Evolutionary conservation across 2,797 vertebrate genomes (phyloP).

Genomic region (Emys orbicularis): DNA sequence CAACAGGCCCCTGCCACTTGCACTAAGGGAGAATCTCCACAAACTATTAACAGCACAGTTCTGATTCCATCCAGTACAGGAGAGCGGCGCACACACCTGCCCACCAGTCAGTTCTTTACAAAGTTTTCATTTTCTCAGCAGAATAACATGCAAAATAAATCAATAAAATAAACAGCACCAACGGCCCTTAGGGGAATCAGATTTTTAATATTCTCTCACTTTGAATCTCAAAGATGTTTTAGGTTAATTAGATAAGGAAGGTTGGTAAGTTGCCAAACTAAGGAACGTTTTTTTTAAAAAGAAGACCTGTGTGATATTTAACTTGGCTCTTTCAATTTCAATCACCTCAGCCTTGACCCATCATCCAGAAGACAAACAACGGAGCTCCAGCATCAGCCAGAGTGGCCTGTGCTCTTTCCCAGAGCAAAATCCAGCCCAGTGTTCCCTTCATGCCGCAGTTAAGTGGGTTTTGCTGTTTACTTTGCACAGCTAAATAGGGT

Average conservation of each 20-base stretch:
- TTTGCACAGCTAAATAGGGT: background rate
- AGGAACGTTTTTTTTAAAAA: background rate
- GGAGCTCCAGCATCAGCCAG: background rate
- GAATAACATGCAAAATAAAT: background rate
- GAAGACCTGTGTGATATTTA: background rate
- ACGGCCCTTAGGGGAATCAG: background rate
- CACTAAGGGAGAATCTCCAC: background rate
- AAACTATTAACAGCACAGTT: background rate
- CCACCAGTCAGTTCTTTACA: background rate
- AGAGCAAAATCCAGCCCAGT: background rate
- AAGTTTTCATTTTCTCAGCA: background rate
- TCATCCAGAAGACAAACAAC: background rate
- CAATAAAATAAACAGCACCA: background rate
- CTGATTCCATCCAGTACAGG: no score
- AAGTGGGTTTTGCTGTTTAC: rapidly evolving
- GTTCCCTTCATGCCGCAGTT: rapidly evolving
- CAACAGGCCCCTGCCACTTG: background rate
- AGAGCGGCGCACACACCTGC: no score
- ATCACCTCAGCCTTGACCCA: background rate
- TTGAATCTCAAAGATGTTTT: background rate
- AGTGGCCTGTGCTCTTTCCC: background rate
- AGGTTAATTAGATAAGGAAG: background rate
- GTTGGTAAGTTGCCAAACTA: background rate
- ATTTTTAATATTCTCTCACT: background rate
- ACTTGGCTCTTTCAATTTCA: background rate